A percentile compares a stretch with the other conserved stretches of the same genome.
These are phyloP conservation scores for Pelodytes ibericus DNA, from an alignment of 2,797 vertebrate genomes.

Conservation along the genomic window DNA sequence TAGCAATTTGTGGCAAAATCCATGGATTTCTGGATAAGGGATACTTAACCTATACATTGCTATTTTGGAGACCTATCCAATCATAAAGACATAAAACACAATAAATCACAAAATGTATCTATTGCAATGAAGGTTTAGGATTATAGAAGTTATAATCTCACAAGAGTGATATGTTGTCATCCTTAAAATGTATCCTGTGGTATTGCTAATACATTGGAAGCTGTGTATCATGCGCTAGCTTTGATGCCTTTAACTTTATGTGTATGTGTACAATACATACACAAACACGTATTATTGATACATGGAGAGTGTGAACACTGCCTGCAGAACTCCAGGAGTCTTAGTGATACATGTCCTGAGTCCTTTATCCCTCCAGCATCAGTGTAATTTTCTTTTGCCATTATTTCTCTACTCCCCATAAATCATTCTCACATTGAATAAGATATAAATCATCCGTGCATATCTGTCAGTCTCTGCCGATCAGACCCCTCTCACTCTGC, in stretches of 20 bases:
- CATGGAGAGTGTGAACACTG: background rate
- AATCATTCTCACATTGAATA: conserved; percentile 8
- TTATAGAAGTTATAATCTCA: too few relatives aligned
- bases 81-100: too few relatives aligned
- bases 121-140: too few relatives aligned
- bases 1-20: too few relatives aligned
- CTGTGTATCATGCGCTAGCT: background rate
- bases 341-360: background rate
- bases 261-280: background rate
- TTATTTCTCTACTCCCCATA: background rate
- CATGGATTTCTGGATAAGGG: too few relatives aligned
- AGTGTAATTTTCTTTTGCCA: conserved; percentile 16
- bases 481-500: background rate
- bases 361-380: conserved; percentile 1
- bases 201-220: too few relatives aligned
- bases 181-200: too few relatives aligned
- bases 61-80: too few relatives aligned
- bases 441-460: conserved; percentile 9
- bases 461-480: conserved; percentile 24
- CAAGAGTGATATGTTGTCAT: too few relatives aligned
- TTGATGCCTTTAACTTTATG: background rate
- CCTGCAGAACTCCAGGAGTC: background rate
- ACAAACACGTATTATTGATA: background rate
- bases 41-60: too few relatives aligned
- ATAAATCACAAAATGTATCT: too few relatives aligned